Percentiles rank a stretch among this genome's conserved stretches.
These are phyloP conservation scores for Neogale vison DNA, from an alignment of 2,113 vertebrate species.

Conservation along the genomic window DNA sequence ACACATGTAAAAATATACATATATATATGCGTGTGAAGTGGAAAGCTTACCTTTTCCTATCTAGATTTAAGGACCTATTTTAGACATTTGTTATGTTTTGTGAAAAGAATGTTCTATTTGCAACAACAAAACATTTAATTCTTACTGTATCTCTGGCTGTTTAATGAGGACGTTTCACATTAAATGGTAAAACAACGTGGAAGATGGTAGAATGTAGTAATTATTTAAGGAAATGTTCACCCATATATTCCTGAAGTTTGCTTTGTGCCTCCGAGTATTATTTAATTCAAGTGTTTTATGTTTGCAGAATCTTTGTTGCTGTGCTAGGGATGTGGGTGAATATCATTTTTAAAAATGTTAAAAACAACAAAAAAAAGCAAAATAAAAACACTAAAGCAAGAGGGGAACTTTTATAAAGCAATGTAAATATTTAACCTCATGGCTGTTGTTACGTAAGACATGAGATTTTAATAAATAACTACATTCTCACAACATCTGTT, in stretches of 20 bases:
- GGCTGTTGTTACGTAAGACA: slow-evolving; percentile 84
- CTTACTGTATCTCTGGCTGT: slow-evolving; percentile 89
- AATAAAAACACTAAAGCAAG: slow-evolving; percentile 81
- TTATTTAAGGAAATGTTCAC: slow-evolving; percentile 87
- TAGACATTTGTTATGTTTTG: slow-evolving; percentile 91
- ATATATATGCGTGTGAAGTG: slow-evolving; percentile 87
- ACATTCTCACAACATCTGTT: slow-evolving; percentile 87
- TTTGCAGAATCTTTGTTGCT: slow-evolving; percentile 88
- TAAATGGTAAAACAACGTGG: slow-evolving; percentile 86
- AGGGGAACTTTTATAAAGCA: slow-evolving; percentile 91
- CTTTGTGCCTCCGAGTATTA: slow-evolving; percentile 91
- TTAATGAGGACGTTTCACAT: slow-evolving; percentile 86
- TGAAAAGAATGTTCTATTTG: slow-evolving; percentile 91
- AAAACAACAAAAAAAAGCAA: slow-evolving; percentile 55
- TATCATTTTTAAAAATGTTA: slow-evolving; percentile 70
- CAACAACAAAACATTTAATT: slow-evolving; percentile 87
- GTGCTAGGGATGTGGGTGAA: slow-evolving; percentile 88
- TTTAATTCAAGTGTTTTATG: slow-evolving; percentile 89
- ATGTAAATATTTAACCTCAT: slow-evolving; percentile 89
- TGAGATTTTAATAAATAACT: slow-evolving; percentile 87
- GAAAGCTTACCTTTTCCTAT: slow-evolving; percentile 89
- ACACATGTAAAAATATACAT: slow-evolving; percentile 80
- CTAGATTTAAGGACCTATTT: slow-evolving; percentile 90
- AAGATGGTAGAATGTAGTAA: slow-evolving; percentile 90
- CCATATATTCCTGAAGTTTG: slow-evolving; percentile 87